A percentile compares a stretch with the other conserved stretches of the same genome.
These are phyloP conservation scores for Butorides virescens DNA, from an alignment of 2,113 vertebrate species.

Conservation along the genomic window DNA sequence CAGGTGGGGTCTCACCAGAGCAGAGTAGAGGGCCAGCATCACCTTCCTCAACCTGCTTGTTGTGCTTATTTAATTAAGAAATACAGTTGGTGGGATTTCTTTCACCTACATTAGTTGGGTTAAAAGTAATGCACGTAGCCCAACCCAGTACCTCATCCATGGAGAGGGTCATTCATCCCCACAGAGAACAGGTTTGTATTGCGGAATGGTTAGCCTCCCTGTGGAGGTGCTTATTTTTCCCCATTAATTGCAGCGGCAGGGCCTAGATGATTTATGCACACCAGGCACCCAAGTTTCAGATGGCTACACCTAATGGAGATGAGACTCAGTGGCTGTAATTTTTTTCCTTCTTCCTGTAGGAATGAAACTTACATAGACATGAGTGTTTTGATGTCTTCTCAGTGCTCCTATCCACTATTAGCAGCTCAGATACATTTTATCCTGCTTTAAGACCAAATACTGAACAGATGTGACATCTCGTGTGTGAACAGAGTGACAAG, in stretches of 20 bases:
- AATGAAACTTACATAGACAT: neutral
- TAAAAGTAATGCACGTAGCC: neutral
- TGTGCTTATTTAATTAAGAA: neutral
- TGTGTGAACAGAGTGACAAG: no score
- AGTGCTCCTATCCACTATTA: neutral
- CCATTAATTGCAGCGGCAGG: fast-evolving
- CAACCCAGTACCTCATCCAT: fast-evolving
- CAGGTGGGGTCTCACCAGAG: no score
- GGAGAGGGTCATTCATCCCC: fast-evolving
- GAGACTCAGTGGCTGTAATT: neutral
- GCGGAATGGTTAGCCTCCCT: fast-evolving
- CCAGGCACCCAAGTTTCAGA: neutral
- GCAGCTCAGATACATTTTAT: neutral
- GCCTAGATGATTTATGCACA: neutral
- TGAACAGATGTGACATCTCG: neutral
- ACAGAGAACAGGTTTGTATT: neutral
- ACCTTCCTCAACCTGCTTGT: no score
- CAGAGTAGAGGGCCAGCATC: no score
- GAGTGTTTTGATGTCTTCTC: neutral
- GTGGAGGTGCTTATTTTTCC: neutral
- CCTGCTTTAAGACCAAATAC: neutral
- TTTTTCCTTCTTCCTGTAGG: neutral
- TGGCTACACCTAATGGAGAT: neutral
- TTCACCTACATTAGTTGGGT: neutral
- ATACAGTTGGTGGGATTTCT: neutral